Conservation (phyloP, 2,888 invertebrate genomes). For the Exocentrus adspersus region DNA sequence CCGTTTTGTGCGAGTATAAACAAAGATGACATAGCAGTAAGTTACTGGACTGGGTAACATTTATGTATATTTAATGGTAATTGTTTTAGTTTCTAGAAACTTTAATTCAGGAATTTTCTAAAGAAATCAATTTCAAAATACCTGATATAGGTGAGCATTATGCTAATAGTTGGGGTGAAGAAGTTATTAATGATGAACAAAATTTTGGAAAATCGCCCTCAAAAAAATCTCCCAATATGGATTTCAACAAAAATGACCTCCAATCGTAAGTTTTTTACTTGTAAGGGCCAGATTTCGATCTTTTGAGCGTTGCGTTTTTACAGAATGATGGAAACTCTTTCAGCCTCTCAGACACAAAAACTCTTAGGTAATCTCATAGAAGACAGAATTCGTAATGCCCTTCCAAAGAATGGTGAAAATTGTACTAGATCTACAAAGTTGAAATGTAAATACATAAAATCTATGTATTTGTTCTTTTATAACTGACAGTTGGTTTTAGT, state of each 20-base stretch:
- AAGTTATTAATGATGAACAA: conserved; percentile 72
- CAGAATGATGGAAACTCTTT: conserved; percentile 69
- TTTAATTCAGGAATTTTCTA: conserved; percentile 71
- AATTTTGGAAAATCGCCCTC: conserved; percentile 49
- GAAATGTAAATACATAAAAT: conserved; percentile 50
- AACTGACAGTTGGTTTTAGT: conserved; percentile 42
- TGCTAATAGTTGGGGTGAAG: conserved; percentile 85
- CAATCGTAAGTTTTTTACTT: conserved; percentile 50
- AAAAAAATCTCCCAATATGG: conserved; percentile 46
- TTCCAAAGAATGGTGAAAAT: conserved; percentile 47
- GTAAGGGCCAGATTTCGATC: too few species aligned
- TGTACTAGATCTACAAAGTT: conserved; percentile 53
- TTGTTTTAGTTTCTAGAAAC: conserved; percentile 71
- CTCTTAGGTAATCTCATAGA: conserved; percentile 89
- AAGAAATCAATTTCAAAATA: conserved; percentile 81
- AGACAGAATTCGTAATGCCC: conserved; percentile 71
- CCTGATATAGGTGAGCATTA: conserved; percentile 92
- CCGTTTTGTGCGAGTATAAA: conserved; percentile 91
- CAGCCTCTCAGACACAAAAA: conserved; percentile 89
- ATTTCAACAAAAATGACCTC: conserved; percentile 56
- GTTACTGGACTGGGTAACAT: conserved; percentile 31
- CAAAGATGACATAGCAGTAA: conserved; percentile 80
- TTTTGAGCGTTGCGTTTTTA: neutral
- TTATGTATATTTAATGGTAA: conserved; percentile 17
- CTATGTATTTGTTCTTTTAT: conserved; percentile 15